Conservation (phyloP, 1,140 invertebrate species). For the Lasaia peninsularis region DNA sequence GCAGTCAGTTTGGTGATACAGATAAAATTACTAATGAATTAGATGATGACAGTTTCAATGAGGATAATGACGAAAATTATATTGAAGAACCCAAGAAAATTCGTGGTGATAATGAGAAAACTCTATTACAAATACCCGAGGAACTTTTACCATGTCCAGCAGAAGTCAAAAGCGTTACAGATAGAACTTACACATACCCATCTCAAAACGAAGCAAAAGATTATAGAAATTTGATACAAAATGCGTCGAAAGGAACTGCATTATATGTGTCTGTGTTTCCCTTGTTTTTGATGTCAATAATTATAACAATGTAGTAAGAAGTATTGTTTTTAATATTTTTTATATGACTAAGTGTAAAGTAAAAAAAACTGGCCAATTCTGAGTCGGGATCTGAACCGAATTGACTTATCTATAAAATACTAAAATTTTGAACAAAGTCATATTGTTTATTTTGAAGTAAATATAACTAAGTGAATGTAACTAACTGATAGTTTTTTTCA, state of each 20-base stretch:
- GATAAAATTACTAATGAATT: conserved; percentile 50
- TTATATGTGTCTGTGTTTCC: conserved; percentile 23
- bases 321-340: too few species aligned
- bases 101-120: conserved; percentile 60
- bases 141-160: conserved; percentile 83
- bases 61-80: conserved; percentile 58
- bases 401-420: too few species aligned
- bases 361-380: too few species aligned
- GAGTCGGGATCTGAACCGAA: too few species aligned
- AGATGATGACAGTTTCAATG: conserved; percentile 51
- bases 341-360: too few species aligned
- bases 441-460: too few species aligned
- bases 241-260: conserved; percentile 32
- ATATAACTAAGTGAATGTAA: too few species aligned
- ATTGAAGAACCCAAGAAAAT: conserved; percentile 55
- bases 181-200: conserved; percentile 77
- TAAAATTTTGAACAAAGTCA: too few species aligned
- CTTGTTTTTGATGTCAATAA: conserved; percentile 14
- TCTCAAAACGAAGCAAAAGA: conserved; percentile 73
- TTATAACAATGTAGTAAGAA: conserved; percentile 8
- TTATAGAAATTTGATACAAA: conserved; percentile 67
- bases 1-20: conserved; percentile 46
- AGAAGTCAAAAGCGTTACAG: conserved; percentile 79
- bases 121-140: conserved; percentile 80
- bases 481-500: too few species aligned